Evolutionary conservation across 2,888 invertebrate genomes (phyloP).

Genomic region (Asteroscopus sphinx): DNA sequence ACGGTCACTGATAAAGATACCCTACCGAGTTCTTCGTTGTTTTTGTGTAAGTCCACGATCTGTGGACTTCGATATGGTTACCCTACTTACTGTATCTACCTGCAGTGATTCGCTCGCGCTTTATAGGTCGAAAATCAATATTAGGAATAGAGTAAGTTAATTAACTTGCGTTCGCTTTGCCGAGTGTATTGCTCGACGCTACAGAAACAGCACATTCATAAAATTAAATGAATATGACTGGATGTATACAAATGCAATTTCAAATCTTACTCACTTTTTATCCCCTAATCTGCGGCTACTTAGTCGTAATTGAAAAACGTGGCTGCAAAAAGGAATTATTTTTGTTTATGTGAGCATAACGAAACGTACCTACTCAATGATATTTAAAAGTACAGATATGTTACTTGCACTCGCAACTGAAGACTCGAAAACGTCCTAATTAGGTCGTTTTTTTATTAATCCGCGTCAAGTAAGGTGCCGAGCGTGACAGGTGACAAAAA

Average conservation of each 20-base stretch:
- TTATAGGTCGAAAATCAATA: constrained; percentile 48
- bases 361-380: constrained; percentile 45
- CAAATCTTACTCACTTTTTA: constrained; percentile 10
- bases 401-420: too few relatives aligned
- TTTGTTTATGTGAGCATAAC: constrained; percentile 38
- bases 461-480: too few relatives aligned
- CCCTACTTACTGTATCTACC: constrained; percentile 50
- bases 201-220: constrained; percentile 8
- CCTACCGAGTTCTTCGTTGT: constrained; percentile 17
- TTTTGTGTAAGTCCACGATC: constrained; percentile 40
- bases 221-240: constrained; percentile 12
- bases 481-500: too few relatives aligned
- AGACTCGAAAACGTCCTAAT: too few relatives aligned
- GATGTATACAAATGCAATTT: constrained; percentile 30
- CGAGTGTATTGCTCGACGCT: constrained; percentile 8
- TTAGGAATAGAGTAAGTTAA: constrained; percentile 37
- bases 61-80: constrained; percentile 33
- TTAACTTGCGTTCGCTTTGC: constrained; percentile 28
- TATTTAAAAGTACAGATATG: too few relatives aligned
- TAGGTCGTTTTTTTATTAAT: too few relatives aligned
- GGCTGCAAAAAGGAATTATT: constrained; percentile 29
- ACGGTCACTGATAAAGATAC: constrained; percentile 37
- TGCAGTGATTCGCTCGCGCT: constrained; percentile 53
- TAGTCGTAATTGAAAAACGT: constrained; percentile 41
- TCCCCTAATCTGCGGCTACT: constrained; percentile 24